phyloP scores from a whole-genome alignment of 2,113 vertebrate species.

The Sapajus apella region DNA sequence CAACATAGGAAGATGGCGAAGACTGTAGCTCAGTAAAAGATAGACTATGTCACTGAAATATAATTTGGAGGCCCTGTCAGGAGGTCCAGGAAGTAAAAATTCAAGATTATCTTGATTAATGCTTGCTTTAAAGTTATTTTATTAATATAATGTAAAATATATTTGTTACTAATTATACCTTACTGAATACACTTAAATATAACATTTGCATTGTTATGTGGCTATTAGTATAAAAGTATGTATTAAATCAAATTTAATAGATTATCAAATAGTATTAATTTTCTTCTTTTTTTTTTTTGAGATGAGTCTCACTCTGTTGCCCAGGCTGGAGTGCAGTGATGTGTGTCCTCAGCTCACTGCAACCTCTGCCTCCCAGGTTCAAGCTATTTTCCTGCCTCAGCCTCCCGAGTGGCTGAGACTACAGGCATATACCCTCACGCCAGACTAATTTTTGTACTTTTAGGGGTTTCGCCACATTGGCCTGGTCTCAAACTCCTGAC shows the following conservation, averaged over 20 bases:
- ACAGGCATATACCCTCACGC: too few species aligned
- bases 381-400: too few species aligned
- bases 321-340: too few species aligned
- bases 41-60: not conserved
- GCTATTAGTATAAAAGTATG: not conserved
- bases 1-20: slow-evolving; percentile 17
- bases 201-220: slow-evolving; percentile 2
- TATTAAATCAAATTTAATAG: not conserved
- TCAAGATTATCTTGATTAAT: not conserved
- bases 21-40: not conserved
- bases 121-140: not conserved
- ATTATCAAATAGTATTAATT: too few species aligned
- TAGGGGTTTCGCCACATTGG: too few species aligned
- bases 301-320: too few species aligned
- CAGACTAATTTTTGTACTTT: too few species aligned
- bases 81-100: not conserved
- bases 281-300: too few species aligned
- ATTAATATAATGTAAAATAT: not conserved
- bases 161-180: slow-evolving; percentile 14
- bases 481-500: too few species aligned
- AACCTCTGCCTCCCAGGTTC: too few species aligned
- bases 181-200: slow-evolving; percentile 48
- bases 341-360: too few species aligned
- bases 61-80: not conserved
- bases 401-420: too few species aligned